Evolutionary conservation across 2,888 invertebrate species (phyloP).

Genomic region (Amiota minor): DNA sequence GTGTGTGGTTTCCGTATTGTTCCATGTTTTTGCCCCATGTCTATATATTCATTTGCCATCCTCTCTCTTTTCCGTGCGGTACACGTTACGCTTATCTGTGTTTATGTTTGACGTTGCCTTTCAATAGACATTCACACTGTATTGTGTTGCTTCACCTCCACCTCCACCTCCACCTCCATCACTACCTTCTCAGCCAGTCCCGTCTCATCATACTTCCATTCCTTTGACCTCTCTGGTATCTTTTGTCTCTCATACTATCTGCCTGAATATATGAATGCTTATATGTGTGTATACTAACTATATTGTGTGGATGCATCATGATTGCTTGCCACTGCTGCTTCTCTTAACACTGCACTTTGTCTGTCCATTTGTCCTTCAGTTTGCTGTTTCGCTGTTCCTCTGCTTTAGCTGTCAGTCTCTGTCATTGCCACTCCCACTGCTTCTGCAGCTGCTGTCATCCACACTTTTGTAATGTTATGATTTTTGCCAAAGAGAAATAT

Average conservation of each 20-base stretch:
- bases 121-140: conserved; percentile 51
- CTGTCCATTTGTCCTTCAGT: no score
- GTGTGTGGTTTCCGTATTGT: conserved; percentile 13
- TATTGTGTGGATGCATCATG: background rate
- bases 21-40: conserved; percentile 13
- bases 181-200: no score
- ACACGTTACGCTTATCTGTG: conserved; percentile 17
- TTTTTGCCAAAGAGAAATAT: conserved; percentile 34
- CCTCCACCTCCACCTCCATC: no score
- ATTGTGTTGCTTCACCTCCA: background rate
- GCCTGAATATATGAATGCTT: background rate
- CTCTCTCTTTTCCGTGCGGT: background rate
- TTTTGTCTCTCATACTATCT: background rate
- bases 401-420: conserved; percentile 15
- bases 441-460: conserved; percentile 25
- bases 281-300: background rate
- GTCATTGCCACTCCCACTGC: conserved; percentile 8
- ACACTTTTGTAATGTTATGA: conserved; percentile 43
- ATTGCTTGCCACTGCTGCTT: no score
- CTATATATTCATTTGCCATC: conserved; percentile 6
- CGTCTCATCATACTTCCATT: no score
- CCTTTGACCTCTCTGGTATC: no score
- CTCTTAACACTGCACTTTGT: no score
- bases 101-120: conserved; percentile 43
- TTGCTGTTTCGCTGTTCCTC: no score